A percentile compares a stretch with the other conserved stretches of the same genome.
These are phyloP conservation scores for Lepus townsendii DNA, from an alignment of 2,797 vertebrate genomes.

Conservation along the genomic window DNA sequence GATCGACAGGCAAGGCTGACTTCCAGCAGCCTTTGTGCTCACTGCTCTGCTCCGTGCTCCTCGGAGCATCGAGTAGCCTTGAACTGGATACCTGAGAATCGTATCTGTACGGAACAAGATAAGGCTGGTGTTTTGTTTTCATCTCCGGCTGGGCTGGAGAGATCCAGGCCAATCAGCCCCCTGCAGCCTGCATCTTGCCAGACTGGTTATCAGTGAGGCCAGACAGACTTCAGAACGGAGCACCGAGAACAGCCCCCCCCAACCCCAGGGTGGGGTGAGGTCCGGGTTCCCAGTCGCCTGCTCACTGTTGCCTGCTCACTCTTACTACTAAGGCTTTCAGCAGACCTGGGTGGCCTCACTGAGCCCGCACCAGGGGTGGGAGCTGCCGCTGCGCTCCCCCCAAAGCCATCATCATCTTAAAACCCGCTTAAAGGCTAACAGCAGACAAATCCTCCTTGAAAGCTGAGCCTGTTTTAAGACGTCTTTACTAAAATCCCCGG, in stretches of 20 bases:
- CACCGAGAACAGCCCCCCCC: neutral
- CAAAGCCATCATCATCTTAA: slow-evolving; percentile 33
- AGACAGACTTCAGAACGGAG: neutral
- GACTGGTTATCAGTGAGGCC: neutral
- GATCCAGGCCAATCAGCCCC: neutral
- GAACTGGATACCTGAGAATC: neutral
- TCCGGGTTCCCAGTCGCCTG: neutral
- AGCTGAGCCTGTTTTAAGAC: slow-evolving; percentile 68
- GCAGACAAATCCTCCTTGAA: slow-evolving; percentile 75
- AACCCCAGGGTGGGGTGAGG: neutral
- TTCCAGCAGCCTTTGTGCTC: neutral
- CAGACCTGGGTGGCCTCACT: neutral
- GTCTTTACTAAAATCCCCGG: slow-evolving; percentile 67
- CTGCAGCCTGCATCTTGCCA: neutral
- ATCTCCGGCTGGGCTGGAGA: neutral
- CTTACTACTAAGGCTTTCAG: neutral
- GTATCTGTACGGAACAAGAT: neutral
- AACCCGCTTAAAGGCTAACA: slow-evolving; percentile 68
- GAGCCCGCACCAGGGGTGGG: neutral
- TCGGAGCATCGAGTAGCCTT: neutral
- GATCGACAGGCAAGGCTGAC: neutral
- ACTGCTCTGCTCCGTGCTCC: neutral
- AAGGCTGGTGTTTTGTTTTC: neutral
- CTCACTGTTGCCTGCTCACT: too few relatives aligned
- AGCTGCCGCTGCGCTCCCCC: neutral